Conservation (phyloP, 2,888 invertebrate genomes). For the Aporophyla nigra region DNA sequence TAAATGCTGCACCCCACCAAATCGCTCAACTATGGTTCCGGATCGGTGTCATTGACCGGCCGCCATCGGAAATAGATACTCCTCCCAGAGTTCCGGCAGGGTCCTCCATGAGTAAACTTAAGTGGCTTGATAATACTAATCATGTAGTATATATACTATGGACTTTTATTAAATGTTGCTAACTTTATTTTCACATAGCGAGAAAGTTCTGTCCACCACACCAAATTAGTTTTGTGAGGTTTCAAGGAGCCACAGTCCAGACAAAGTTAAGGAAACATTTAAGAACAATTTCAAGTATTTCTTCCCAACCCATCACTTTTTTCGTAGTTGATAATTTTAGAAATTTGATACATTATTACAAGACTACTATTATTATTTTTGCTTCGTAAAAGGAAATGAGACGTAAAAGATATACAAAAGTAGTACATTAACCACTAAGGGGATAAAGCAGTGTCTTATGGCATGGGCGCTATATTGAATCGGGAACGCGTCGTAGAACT, state of each 20-base stretch:
- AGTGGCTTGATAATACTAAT: slow-evolving; percentile 47
- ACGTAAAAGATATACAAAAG: background rate
- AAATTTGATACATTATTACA: background rate
- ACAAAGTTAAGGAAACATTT: background rate
- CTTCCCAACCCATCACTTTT: background rate
- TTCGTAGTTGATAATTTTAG: background rate
- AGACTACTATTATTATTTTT: background rate
- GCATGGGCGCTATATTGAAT: background rate
- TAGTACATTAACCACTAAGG: background rate
- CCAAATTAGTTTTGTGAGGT: background rate
- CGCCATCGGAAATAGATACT: slow-evolving; percentile 85
- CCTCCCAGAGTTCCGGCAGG: slow-evolving; percentile 78
- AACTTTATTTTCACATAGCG: slow-evolving; percentile 7
- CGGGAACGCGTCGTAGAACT: background rate
- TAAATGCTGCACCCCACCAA: slow-evolving; percentile 75
- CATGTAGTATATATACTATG: background rate
- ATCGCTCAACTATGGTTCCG: slow-evolving; percentile 83
- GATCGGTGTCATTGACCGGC: slow-evolving; percentile 84
- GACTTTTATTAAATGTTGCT: slow-evolving; percentile 3
- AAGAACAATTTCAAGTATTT: background rate
- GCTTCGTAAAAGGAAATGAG: background rate
- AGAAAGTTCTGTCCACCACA: background rate
- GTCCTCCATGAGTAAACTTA: slow-evolving; percentile 71
- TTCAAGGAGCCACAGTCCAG: background rate
- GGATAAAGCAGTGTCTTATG: background rate